Base-by-base conservation (phyloP, 1,140 invertebrate genomes). In the Stratiolaelaps scimitus region DNA sequence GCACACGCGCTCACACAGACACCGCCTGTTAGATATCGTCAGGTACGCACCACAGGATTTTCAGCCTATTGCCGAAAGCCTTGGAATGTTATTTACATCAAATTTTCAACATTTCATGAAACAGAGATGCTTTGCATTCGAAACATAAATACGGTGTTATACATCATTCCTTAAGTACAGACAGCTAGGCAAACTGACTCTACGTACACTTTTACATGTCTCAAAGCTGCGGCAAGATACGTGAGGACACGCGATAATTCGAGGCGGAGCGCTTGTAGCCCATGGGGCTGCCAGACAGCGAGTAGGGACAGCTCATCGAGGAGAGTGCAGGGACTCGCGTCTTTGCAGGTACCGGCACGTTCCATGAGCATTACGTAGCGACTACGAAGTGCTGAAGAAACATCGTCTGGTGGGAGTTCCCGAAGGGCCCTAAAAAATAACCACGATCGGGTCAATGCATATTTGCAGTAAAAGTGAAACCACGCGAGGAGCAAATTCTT, bases 231-330 rank as follows among this genome's bases (percentile, higher is more conserved):
- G 15, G 26, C 23, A 1, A 60, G 53, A 23, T 60, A 60, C 1
- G 17, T 60, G 53, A 60, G 34, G 15, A 60, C 53, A 6, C 34
- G 15, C 4, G 26, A 17, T 15, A 20, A 6, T 1, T 26, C 53
- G 23, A 60, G 1, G 2, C 17, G 15, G 1, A 60, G 13, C 15
- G 20, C 23, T 10, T 60, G 13, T 2, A 60, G 23, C 17, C 53
- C 53, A 34, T 60, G 53, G 15, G 53, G 53, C 1, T 60, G 53
- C 53, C 53, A 60, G n/a, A 34, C 53, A 60, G 26, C 15, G 15
- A 60, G 23, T 15, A 60, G 15, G 15, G 15, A 17, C 15, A 60
- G 23, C 34, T 60, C 53, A 10, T 60, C 34, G 17, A 60, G 26
- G 15, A 1, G 34, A 60, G 15, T 34, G 13, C 15, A 29, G 15